phyloP scores from a whole-genome alignment of 2,797 vertebrate species.

The Brachyalestes nurse region DNA sequence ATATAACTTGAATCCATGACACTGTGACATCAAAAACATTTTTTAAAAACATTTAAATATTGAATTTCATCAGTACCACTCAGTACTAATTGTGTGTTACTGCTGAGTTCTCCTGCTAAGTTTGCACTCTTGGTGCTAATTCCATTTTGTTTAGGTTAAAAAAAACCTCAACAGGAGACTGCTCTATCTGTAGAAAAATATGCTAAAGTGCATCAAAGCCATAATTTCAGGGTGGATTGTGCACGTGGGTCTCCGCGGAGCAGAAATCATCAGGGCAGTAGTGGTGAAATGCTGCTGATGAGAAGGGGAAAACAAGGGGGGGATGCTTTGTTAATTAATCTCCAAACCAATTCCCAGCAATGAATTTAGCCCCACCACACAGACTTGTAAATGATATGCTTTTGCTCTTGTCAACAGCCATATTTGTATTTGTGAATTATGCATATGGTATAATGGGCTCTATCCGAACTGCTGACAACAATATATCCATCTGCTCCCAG shows the following conservation, averaged over 20 bases:
- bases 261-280: constrained; percentile 44
- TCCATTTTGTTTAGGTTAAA: background rate
- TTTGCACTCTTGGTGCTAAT: background rate
- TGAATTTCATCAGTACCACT: background rate
- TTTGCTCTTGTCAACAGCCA: constrained; percentile 62
- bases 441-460: constrained; percentile 59
- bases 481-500: constrained; percentile 59
- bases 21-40: no score
- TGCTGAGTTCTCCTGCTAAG: background rate
- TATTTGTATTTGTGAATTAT: constrained; percentile 68
- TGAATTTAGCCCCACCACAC: constrained; percentile 58
- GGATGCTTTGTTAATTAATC: constrained; percentile 59
- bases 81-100: background rate
- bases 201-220: constrained; percentile 2
- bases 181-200: constrained; percentile 15
- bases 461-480: constrained; percentile 63
- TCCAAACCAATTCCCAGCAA: constrained; percentile 58
- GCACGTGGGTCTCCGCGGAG: constrained; percentile 5
- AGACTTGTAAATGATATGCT: constrained; percentile 61
- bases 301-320: constrained; percentile 42
- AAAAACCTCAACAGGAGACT: background rate
- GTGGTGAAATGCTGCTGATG: constrained; percentile 43
- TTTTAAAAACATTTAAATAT: background rate
- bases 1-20: no score
- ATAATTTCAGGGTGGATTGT: background rate